Evolutionary conservation across 2,888 invertebrate species (phyloP), one percentile per base, ranked within the genome.

Genomic region (Bellardia bayeri): DNA sequence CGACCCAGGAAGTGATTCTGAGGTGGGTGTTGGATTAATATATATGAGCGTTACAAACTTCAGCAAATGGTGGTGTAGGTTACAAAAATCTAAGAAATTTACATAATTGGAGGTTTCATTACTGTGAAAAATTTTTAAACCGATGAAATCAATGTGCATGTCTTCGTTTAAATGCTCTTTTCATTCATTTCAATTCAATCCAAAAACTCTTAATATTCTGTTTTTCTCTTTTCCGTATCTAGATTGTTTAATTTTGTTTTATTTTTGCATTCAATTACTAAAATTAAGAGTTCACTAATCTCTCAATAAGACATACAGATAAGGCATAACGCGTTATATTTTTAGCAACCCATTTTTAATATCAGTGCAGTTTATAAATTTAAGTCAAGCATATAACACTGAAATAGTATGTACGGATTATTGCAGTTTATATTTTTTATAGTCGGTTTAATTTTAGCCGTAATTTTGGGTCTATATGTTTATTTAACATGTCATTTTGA

Each of bases 401-500:
- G 30, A 56, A 64, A 49, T 40, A 23, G 23, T 23, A 64, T 76
- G 64, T 40, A 14, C 23, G 9, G 2, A 16, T 11, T 71, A 63
- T 51, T 80, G 1, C 4, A 49, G 6, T 37, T 64, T 0, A 40
- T 76, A 23, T 42, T 63, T 0, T 0, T 80, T 5, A 16, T 40
- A 71, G 4, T 51, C 1, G 0, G 61, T 49, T 6, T 71, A 23
- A 14, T 80, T 40, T 51, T 68, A 13, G 30, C 16, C 5, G 5
- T 23, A 8, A 11, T 23, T 45, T 40, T 51, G 0, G 45, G 23
- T 0, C 7, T 79, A 3, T 86, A 79, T 45, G 23, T 69, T 3
- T 93, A 92, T 80, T 88, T 93, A 9, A 92, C 91, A 5, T 92
- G 92, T 90, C 90, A 92, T 71, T 93, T 91, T 80, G 89, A 91